phyloP scores from a whole-genome alignment of 1,140 invertebrate species.

The Hylaeus volcanicus region DNA sequence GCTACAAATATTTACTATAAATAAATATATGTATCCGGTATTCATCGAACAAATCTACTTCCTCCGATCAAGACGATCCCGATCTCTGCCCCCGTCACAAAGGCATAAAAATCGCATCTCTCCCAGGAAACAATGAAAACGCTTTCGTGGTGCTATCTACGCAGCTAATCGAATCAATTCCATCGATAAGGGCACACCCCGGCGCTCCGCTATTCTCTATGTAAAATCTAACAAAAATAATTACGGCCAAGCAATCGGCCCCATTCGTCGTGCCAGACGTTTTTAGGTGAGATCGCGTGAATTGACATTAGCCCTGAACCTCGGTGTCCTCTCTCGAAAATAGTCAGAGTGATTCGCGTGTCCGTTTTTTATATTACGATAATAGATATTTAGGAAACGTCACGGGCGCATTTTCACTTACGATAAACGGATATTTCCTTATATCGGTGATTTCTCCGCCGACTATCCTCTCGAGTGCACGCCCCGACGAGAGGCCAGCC shows the following conservation, averaged over 20 bases:
- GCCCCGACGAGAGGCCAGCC: background rate
- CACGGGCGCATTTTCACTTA: conserved; percentile 62
- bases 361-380: background rate
- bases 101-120: background rate
- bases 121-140: background rate
- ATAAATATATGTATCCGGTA: no score
- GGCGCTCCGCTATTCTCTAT: background rate
- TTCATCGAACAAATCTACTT: no score
- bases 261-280: background rate
- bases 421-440: conserved; percentile 61
- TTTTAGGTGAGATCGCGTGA: conserved; percentile 14
- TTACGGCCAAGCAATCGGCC: background rate
- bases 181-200: conserved; percentile 20
- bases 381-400: conserved; percentile 28
- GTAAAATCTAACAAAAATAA: conserved; percentile 14
- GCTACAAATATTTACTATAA: no score
- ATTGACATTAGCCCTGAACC: conserved; percentile 15
- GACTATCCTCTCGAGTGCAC: conserved; percentile 54
- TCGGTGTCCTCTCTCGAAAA: background rate
- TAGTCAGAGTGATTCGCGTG: conserved; percentile 26
- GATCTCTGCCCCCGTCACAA: no score
- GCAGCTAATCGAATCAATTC: conserved; percentile 23
- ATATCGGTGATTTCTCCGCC: conserved; percentile 62
- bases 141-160: background rate
- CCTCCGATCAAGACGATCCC: background rate